Conservation (phyloP, 2,797 vertebrate genomes). For the Sorex maritimensis region DNA sequence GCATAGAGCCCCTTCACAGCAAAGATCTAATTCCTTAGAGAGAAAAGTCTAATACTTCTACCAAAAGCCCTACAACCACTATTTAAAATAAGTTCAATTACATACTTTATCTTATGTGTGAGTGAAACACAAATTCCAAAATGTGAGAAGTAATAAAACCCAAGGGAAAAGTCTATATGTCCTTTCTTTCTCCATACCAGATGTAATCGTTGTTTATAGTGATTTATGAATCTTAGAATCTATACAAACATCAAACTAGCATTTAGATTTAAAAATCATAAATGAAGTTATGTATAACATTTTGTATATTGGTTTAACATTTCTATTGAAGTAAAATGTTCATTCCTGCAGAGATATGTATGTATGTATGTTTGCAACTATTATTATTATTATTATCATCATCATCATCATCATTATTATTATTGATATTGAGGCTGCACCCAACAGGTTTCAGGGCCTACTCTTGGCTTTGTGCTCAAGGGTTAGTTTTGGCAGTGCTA, state of each 20-base stretch:
- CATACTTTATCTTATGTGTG: background rate
- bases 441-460: too few species aligned
- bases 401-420: too few species aligned
- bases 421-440: too few species aligned
- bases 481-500: too few species aligned
- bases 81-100: background rate
- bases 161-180: background rate
- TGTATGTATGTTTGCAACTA: background rate
- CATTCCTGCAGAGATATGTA: background rate
- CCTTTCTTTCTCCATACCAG: background rate
- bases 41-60: too few species aligned
- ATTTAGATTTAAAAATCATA: conserved; percentile 43
- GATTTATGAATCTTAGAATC: background rate
- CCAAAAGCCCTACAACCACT: too few species aligned
- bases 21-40: too few species aligned
- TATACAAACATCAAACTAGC: background rate
- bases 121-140: background rate
- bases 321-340: background rate
- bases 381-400: background rate
- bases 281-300: background rate
- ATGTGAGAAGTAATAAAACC: background rate
- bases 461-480: too few species aligned
- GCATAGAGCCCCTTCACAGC: too few species aligned
- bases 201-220: background rate
- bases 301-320: background rate